These are phyloP conservation scores for Sepiola atlantica DNA, from an alignment of 2,888 invertebrate genomes.

Conservation along the genomic window DNA sequence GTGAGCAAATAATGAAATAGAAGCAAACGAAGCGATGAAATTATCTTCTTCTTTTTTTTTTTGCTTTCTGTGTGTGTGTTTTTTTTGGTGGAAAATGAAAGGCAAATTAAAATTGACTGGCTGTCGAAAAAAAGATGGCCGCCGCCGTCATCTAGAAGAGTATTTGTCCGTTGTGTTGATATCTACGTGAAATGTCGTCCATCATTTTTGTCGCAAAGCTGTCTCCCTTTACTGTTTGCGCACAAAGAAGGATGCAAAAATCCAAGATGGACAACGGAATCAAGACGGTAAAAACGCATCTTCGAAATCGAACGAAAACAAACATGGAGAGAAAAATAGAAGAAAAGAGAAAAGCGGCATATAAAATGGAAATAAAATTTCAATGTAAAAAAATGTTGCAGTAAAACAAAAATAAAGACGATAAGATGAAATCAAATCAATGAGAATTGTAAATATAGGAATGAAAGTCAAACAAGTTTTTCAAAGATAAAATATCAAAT, in stretches of 20 bases:
- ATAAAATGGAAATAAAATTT: not conserved
- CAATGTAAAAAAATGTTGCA: too few relatives aligned
- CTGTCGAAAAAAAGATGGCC: slow-evolving; percentile 32
- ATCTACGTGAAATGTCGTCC: slow-evolving; percentile 8
- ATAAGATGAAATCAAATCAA: not conserved
- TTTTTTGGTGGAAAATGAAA: not conserved
- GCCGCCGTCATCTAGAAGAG: not conserved
- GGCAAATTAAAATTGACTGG: slow-evolving; percentile 19
- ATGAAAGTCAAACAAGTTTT: not conserved
- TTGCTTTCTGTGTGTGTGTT: too few relatives aligned
- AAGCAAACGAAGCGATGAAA: not conserved
- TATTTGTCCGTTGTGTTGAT: not conserved
- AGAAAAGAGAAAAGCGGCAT: not conserved
- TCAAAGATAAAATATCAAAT: not conserved
- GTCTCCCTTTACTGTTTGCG: not conserved
- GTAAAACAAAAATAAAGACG: too few relatives aligned
- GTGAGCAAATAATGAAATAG: not conserved
- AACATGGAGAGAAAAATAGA: not conserved
- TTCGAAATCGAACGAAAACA: not conserved
- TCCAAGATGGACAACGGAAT: not conserved
- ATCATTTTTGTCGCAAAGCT: not conserved
- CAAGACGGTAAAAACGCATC: not conserved
- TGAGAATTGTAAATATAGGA: not conserved
- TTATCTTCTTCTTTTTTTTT: not conserved
- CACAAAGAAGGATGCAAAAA: not conserved